These are phyloP conservation scores for Pleuronectes platessa DNA, from an alignment of 2,113 vertebrate genomes.

Conservation along the genomic window DNA sequence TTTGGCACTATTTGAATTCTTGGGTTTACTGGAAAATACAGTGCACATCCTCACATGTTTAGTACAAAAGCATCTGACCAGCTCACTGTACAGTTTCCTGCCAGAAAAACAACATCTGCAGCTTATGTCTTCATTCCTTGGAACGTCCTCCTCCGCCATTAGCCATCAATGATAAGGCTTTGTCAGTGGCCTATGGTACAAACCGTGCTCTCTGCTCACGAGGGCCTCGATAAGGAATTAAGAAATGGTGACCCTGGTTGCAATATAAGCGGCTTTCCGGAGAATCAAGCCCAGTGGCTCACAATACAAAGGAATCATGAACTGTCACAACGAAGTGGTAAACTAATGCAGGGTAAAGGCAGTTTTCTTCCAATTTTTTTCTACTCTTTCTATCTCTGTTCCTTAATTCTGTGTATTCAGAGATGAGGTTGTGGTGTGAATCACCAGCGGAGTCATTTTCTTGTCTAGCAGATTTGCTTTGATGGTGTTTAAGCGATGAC, in stretches of 20 bases:
- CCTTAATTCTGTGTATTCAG: conserved; percentile 56
- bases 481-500: conserved; percentile 71
- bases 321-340: conserved; percentile 55
- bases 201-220: conserved; percentile 28
- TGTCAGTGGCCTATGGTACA: conserved; percentile 36
- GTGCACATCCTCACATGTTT: conserved; percentile 19
- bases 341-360: conserved; percentile 62
- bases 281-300: conserved; percentile 55
- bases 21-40: conserved; percentile 62
- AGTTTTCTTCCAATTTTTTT: conserved; percentile 39
- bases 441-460: conserved; percentile 68
- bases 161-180: conserved; percentile 18
- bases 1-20: conserved; percentile 20
- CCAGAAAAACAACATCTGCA: conserved; percentile 26
- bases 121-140: conserved; percentile 15
- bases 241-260: conserved; percentile 53
- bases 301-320: conserved; percentile 42
- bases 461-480: conserved; percentile 68
- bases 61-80: conserved; percentile 4
- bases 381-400: conserved; percentile 4
- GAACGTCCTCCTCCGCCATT: conserved; percentile 19
- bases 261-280: conserved; percentile 68
- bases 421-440: conserved; percentile 70
- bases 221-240: conserved; percentile 57
- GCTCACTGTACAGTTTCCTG: conserved; percentile 19